Base-by-base conservation (phyloP, 1,140 invertebrate genomes). In the Aethina tumida region DNA sequence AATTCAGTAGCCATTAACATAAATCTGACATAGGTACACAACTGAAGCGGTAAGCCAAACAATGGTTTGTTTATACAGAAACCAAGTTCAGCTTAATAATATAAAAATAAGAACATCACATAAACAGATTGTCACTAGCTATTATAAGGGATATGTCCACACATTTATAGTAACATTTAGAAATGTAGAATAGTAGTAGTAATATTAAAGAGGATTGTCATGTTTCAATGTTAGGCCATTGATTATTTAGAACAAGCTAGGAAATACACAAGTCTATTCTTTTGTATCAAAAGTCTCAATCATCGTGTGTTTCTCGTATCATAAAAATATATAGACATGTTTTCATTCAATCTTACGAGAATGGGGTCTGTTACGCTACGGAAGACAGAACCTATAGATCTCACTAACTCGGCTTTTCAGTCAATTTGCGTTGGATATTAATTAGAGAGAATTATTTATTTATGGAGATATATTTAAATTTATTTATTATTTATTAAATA, bases 171-270 rank as follows among this genome's bases (percentile, higher is more conserved):
- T 34, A 43, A 47, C 45, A 47, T 47, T 47, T 40, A 47, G 30
- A 43, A 37, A 41, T 34, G 39, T 35, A 47, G 24, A 40, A 21
- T 45, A 41, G 29, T 19, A 7, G 7, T 24, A 7, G 30, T 30
- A 27, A 30, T 41, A 33, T 42, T 41, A 47, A 41, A 50, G 42
- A 47, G 50, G 54, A 56, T 56, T 56, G 54, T 56, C 54, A 39
- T 47, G 50, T 56, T 56, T 55, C 52, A 52, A 52, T 49, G 54
- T 54, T 56, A 55, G 52, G 54, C 52, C 54, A 54, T 56, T 51
- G 50, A 53, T 49, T 52, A 41, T 53, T 51, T 51, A 42, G 40
- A 44, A 50, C 38, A 46, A 50, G 53, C 39, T 49, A 44, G 42
- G 41, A 53, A 47, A 50, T 51, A 42, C 38, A 48, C 27, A 33